phyloP scores from a whole-genome alignment of 2,113 vertebrate species.

The Ophthalmolycus amberensis region DNA sequence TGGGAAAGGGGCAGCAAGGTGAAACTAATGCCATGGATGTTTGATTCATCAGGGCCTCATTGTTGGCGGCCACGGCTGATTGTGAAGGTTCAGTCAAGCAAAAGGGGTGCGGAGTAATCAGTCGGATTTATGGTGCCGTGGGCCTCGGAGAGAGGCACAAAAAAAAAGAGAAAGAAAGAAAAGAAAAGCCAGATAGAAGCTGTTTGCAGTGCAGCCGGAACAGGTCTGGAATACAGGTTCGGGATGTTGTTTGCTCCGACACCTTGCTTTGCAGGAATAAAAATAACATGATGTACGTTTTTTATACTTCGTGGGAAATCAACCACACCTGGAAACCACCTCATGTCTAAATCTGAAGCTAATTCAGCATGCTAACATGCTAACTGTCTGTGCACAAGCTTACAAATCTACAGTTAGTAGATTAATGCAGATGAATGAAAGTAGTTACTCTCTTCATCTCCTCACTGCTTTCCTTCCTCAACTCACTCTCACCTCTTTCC shows the following conservation, averaged over 20 bases:
- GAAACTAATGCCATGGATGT: constrained; percentile 99
- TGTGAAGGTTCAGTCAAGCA: constrained; percentile 99
- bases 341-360: not conserved
- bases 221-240: constrained; percentile 51
- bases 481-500: not conserved
- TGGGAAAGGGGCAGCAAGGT: constrained; percentile 99
- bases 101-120: constrained; percentile 98
- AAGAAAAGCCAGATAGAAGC: constrained; percentile 84
- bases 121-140: constrained; percentile 93
- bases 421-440: not conserved
- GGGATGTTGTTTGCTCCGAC: not conserved
- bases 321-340: not conserved
- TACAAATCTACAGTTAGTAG: not conserved
- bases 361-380: not conserved
- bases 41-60: constrained; percentile 99
- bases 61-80: constrained; percentile 98
- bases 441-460: no score
- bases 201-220: constrained; percentile 79
- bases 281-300: not conserved
- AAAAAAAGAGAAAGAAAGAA: not conserved
- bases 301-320: not conserved
- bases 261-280: not conserved
- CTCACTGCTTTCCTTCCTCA: no score
- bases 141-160: constrained; percentile 66
- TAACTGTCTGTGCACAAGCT: not conserved